phyloP scores from a whole-genome alignment of 2,888 invertebrate genomes.

The Chalcis sispes region DNA sequence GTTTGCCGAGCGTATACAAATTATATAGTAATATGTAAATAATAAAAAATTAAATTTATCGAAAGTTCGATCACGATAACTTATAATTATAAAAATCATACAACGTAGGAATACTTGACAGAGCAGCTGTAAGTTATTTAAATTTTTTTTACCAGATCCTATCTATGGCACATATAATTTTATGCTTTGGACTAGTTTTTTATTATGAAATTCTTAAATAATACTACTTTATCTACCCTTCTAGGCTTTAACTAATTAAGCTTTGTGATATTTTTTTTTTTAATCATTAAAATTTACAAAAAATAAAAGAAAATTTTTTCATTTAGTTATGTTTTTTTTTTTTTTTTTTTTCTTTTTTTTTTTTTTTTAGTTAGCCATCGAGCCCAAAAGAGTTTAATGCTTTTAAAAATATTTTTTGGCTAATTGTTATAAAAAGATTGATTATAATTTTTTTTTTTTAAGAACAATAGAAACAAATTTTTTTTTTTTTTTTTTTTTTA shows the following conservation, averaged over 20 bases:
- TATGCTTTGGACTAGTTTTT: conserved; percentile 52
- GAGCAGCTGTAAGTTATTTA: conserved; percentile 50
- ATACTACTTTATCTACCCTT: conserved; percentile 22
- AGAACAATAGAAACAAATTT: too few relatives aligned
- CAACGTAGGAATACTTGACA: conserved; percentile 52
- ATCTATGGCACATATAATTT: conserved; percentile 39
- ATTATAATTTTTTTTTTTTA: conserved; percentile 1
- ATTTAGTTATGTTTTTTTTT: too few relatives aligned
- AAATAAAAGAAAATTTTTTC: too few relatives aligned
- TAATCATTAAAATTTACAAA: neutral
- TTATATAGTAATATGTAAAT: conserved; percentile 51
- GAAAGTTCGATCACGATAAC: conserved; percentile 42
- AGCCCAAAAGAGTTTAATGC: conserved; percentile 35
- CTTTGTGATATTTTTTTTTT: neutral
- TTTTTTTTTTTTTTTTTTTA: too few relatives aligned
- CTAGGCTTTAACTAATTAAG: conserved; percentile 13
- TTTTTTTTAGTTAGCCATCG: too few relatives aligned
- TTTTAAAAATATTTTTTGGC: conserved; percentile 7
- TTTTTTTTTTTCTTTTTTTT: too few relatives aligned
- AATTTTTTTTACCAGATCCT: conserved; percentile 28
- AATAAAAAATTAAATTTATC: conserved; percentile 51
- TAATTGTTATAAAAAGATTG: conserved; percentile 33
- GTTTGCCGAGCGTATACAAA: conserved; percentile 64
- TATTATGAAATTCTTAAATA: conserved; percentile 33
- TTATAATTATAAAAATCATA: conserved; percentile 53